phyloP scores from a whole-genome alignment of 1,140 invertebrate genomes.

The Periplaneta americana region DNA sequence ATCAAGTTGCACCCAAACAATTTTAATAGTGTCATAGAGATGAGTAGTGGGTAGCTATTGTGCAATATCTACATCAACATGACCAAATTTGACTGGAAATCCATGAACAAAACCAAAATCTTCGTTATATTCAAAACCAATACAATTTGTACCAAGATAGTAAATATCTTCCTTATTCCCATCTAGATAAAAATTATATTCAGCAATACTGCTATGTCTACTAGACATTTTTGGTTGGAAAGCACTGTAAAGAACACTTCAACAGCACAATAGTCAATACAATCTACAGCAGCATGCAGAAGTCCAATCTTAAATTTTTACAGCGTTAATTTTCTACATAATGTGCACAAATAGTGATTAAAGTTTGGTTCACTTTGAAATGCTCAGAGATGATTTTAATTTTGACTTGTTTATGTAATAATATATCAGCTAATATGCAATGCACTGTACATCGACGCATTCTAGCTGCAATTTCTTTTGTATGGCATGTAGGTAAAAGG shows the following conservation, averaged over 20 bases:
- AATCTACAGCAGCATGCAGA: neutral
- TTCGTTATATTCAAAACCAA: neutral
- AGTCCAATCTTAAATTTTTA: too few relatives aligned
- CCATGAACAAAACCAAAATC: neutral
- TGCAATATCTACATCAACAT: neutral
- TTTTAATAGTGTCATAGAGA: neutral
- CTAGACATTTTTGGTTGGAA: neutral
- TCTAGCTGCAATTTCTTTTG: neutral
- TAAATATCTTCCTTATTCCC: neutral
- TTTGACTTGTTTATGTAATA: neutral
- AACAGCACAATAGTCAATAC: neutral
- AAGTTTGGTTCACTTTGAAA: neutral
- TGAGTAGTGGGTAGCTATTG: neutral
- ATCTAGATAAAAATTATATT: neutral
- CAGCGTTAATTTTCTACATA: neutral
- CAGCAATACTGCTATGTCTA: neutral
- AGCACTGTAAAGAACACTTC: neutral
- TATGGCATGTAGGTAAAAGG: neutral
- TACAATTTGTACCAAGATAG: neutral
- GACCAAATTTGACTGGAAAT: neutral
- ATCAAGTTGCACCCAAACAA: neutral
- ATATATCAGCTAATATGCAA: neutral
- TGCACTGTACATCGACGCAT: neutral
- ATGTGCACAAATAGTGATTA: neutral
- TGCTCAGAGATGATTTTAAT: neutral